Evolutionary conservation across 2,113 vertebrate genomes (phyloP), one percentile per base, ranked within the genome.

Genomic region (Malurus cyaneus): DNA sequence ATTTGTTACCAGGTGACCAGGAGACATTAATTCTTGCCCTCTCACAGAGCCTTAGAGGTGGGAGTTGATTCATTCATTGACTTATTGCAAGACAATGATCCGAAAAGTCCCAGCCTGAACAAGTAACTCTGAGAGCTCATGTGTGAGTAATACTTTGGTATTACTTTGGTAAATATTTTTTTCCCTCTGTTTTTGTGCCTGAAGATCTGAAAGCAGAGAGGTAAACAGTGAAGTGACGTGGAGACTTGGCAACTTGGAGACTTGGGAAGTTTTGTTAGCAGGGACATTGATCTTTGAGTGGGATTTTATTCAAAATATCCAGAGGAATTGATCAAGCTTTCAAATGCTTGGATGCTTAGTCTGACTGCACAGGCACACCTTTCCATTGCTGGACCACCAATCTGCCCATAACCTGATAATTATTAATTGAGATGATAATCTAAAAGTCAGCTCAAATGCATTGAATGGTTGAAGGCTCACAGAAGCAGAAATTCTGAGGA

Each of bases 161-260:
- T 29, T 59, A 72, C 29, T 60, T 41, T 1, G 0, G 9, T 5
- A 47, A 13, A 0, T 1, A 13, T 6, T 41, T 44, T 21, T 39
- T 29, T 4, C 26, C 15, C 17, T 34, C 6, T 47, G 18, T 18
- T 74, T 77, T 59, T 72, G 8, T 60, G 26, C 13, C 23, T 81
- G 9, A 69, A 17, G 8, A 52, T 20, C 28, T 41, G 14, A 65
- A 23, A 20, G 60, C 2, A 3, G 39, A 14, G 18, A 77, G 7
- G 6, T 8, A 41, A 65, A 29, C 24, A 7, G 15, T 39, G 14
- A 77, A 89, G 19, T 46, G 14, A 44, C 39, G 54, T 5, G 29
- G n/a, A 91, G 21, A 57, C 6, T 39, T 39, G 39, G 10, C 11
- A 11, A 39, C 39, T 39, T 11, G 14, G 34, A 66, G 4, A 54